Base-by-base conservation (phyloP, 2,113 vertebrate genomes). In the Podilymbus podiceps region DNA sequence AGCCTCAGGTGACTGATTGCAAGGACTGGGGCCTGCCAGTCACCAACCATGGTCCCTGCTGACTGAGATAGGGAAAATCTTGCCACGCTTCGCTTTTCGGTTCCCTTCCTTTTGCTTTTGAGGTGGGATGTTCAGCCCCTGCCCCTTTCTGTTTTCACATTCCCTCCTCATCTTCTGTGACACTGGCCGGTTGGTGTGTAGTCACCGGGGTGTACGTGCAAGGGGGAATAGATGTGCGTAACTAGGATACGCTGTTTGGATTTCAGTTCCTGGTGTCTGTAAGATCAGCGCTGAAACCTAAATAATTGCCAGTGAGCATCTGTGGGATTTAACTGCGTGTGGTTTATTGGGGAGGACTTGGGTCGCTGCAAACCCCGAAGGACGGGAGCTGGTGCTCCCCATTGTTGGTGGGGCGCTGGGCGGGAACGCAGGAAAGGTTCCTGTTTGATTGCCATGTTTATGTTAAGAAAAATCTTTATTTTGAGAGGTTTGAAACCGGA, bases 21-120 rank as follows among this genome's bases (percentile, higher is more conserved):
- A 4, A 15, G n/a, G 35, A 22, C 1, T 3, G 9, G 0, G 44
- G 25, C 27, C 67, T 42, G 27, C 47, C 56, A 6, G 18, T n/a
- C 24, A 2, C 33, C 2, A 2, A 8, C 68, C 1, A 1, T 5
- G 22, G 13, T 46, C 1, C 0, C 31, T 33, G 40, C 44, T 64
- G 5, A 27, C 7, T 11, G 52, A 88, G 60, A 53, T 22, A 8
- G 42, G 35, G 53, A 60, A 12, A 9, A 15, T 35, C 33, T 35
- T 16, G 4, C 27, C 8, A 0, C 0, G 2, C 2, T 44, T 47
- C 71, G 31, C 31, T 42, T 63, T 40, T 55, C 0, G 0, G 16
- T 22, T 84, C 49, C 28, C 3, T 25, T 67, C 21, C 0, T 0
- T 21, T 81, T 47, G 18, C 62, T 27, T 7, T 16, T 9, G 22